Evolutionary conservation across 2,797 vertebrate species (phyloP), one percentile per base, ranked within the genome.

Genomic region (Limosa lapponica): DNA sequence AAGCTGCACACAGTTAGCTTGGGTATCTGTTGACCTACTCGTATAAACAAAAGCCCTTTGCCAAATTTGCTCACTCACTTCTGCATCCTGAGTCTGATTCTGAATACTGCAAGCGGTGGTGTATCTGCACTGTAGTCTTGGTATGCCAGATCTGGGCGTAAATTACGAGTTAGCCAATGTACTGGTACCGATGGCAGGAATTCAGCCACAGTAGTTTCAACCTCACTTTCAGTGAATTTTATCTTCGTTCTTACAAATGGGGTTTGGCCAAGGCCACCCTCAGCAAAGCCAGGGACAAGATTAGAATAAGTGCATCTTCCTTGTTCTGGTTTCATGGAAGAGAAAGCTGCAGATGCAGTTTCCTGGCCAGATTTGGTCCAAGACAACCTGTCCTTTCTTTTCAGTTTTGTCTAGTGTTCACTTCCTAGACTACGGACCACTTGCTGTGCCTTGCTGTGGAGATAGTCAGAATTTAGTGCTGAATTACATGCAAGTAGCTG

Each of bases 1-100:
- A 34, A 71, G 52, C 34, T 36, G 32, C 10, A 14, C 30, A 27
- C 28, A 27, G 43, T 59, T 32, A 13, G 10, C 22, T 74, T 44
- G 5, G 16, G 16, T 73, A 32, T 15, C 25, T 44, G 24, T 37
- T 55, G 25, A 34, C 39, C 17, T 57, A 6, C 32, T 62, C 0
- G 0, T 8, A 2, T 66, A 34, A 65, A 46, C 2, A 46, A 44
- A 83, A 87, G 12, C 37, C 32, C 37, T 74, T 54, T 41, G 37
- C 27, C 25, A 37, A 52, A 17, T 39, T 28, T 48, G 24, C 0
- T 0, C 0, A 0, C 34, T 62, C 6, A 2, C 27, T 46, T 90
- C 62, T 46, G 17, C 27, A 18, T 54, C 58, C 37, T 5, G 15
- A 59, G 27, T 52, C 66, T 30, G 62, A 44, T 37, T 66, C 39